Evolutionary conservation across 2,888 invertebrate genomes (phyloP).

Genomic region (Yponomeuta cagnagella): DNA sequence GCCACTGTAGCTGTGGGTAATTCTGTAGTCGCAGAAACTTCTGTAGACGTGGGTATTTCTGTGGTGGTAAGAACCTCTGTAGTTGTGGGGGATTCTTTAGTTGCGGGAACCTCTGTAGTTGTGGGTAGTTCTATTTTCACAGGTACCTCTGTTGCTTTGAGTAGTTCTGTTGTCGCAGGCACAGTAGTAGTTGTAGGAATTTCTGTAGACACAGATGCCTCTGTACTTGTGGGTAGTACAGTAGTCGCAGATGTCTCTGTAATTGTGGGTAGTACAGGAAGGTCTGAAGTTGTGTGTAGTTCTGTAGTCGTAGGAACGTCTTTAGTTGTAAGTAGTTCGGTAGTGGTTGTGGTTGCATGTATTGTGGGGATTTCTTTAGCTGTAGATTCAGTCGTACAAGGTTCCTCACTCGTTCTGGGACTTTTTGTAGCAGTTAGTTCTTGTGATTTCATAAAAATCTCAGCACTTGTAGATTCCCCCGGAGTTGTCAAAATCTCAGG

Average conservation of each 20-base stretch:
- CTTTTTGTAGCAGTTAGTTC: not conserved
- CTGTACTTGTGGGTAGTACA: not conserved
- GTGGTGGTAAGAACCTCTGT: not conserved
- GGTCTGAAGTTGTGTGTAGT: not conserved
- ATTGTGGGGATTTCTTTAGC: not conserved
- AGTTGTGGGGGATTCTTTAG: not conserved
- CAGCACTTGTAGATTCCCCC: not conserved
- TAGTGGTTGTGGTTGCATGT: not conserved
- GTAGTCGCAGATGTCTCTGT: not conserved
- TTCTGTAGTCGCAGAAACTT: not conserved
- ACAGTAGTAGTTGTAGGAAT: not conserved
- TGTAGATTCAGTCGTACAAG: not conserved
- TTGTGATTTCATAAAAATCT: not conserved
- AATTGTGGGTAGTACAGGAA: not conserved
- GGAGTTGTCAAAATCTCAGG: not conserved
- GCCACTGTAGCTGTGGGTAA: not conserved
- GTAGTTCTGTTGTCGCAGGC: not conserved
- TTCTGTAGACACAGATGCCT: not conserved
- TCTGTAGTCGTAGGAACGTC: not conserved
- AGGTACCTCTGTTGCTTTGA: not conserved
- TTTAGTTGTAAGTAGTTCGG: not conserved
- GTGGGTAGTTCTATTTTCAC: not conserved
- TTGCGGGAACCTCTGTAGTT: not conserved
- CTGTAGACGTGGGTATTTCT: not conserved
- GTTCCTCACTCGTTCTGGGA: not conserved